phyloP scores from a whole-genome alignment of 2,888 invertebrate genomes.

The Scaptomyza flava region DNA sequence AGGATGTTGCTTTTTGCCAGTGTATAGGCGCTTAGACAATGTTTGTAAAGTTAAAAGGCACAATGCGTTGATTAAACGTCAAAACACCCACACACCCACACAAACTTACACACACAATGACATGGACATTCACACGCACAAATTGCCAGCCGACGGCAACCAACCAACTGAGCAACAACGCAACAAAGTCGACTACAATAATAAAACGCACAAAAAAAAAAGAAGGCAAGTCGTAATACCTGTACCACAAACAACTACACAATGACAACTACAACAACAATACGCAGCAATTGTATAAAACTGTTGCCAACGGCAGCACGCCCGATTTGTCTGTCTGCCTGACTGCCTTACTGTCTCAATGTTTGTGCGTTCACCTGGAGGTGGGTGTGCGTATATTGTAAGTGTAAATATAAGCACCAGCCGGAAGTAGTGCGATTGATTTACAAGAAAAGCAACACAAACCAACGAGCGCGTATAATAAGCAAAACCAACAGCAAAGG shows the following conservation, averaged over 20 bases:
- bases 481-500: constrained; percentile 45
- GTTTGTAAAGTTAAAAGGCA: constrained; percentile 74
- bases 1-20: constrained; percentile 27
- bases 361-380: constrained; percentile 24
- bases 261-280: constrained; percentile 22
- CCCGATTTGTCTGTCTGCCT: constrained; percentile 22
- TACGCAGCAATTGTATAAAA: constrained; percentile 33
- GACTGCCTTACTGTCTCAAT: constrained; percentile 5
- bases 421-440: constrained; percentile 80
- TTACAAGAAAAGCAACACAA: constrained; percentile 58
- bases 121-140: constrained; percentile 22
- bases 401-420: constrained; percentile 41
- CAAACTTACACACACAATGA: neutral
- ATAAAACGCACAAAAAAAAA: constrained; percentile 50
- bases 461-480: constrained; percentile 60
- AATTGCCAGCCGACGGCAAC: constrained; percentile 44
- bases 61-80: constrained; percentile 79
- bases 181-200: constrained; percentile 64
- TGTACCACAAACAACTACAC: constrained; percentile 45
- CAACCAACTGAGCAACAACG: constrained; percentile 46
- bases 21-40: constrained; percentile 49
- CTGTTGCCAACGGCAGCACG: constrained; percentile 54
- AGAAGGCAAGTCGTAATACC: constrained; percentile 36
- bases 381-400: constrained; percentile 16
- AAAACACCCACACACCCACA: constrained; percentile 41